These are phyloP conservation scores for Tympanoctomys barrerae DNA, from an alignment of 2,797 vertebrate genomes.

Conservation along the genomic window DNA sequence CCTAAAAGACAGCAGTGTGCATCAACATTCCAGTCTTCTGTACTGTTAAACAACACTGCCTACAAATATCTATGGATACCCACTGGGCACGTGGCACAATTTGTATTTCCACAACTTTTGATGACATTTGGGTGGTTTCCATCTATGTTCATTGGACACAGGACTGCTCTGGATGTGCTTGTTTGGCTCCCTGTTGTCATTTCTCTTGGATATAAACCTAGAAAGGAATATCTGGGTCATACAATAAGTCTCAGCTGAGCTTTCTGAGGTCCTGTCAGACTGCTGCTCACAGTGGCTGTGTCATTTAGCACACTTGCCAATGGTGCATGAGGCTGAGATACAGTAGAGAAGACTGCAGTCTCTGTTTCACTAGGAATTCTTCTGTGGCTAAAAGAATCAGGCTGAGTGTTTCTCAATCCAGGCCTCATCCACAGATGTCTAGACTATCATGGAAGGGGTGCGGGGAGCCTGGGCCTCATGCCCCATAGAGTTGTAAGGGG, in stretches of 20 bases:
- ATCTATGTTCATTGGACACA: not conserved
- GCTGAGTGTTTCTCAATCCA: not conserved
- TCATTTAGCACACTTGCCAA: no score
- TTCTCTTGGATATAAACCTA: not conserved
- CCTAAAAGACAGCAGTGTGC: rapidly evolving
- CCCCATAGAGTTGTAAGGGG: not conserved
- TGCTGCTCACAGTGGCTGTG: not conserved
- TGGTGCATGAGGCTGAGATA: not conserved
- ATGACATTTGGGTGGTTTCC: not conserved
- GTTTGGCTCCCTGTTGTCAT: not conserved
- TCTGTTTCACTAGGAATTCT: not conserved
- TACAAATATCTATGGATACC: not conserved
- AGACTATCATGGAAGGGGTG: no score
- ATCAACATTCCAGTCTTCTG: not conserved
- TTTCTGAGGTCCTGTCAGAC: not conserved
- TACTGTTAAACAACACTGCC: not conserved
- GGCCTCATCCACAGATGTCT: not conserved
- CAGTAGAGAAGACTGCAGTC: not conserved
- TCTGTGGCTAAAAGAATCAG: not conserved
- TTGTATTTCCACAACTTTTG: not conserved
- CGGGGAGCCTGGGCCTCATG: not conserved
- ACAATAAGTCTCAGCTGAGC: not conserved
- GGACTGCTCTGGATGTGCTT: not conserved
- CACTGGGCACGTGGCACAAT: rapidly evolving
- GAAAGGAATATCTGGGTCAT: not conserved